A percentile compares a stretch with the other conserved stretches of the same genome.
Evolutionary conservation across 2,113 vertebrate genomes (phyloP).

Genomic region (Neogale vison): DNA sequence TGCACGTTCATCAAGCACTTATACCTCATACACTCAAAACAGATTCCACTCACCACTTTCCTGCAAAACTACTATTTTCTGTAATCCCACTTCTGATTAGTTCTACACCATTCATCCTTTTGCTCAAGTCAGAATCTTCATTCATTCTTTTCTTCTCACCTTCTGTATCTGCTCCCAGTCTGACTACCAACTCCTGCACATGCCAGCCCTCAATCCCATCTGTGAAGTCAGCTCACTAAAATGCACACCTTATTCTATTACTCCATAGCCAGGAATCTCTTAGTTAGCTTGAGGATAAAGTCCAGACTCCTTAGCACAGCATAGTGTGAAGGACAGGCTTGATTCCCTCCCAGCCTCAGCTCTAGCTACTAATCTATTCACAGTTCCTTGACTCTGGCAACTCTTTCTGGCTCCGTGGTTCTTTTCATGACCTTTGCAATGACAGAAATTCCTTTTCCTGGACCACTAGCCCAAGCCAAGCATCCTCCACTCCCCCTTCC

Average conservation of each 20-base stretch:
- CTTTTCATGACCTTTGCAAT: neutral
- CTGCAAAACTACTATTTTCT: neutral
- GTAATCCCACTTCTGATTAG: neutral
- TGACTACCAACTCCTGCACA: neutral
- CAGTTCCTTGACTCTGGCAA: neutral
- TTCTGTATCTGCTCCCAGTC: neutral
- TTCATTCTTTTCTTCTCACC: neutral
- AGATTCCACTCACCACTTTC: neutral
- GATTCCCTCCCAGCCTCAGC: neutral
- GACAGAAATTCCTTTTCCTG: neutral
- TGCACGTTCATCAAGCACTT: neutral
- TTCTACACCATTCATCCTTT: neutral
- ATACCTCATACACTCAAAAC: neutral
- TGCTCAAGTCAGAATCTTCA: neutral
- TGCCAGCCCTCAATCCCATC: neutral
- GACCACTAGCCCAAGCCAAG: neutral
- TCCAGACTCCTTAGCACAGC: neutral
- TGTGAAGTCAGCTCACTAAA: neutral
- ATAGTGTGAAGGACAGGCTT: neutral
- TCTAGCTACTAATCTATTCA: neutral
- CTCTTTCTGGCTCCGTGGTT: neutral
- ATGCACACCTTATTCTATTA: neutral
- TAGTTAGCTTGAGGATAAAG: neutral
- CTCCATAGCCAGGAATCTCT: neutral
- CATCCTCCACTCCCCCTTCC: neutral